A percentile compares a stretch with the other conserved stretches of the same genome.
phyloP scores from a whole-genome alignment of 2,888 invertebrate genomes.

The Andrena marginata region DNA sequence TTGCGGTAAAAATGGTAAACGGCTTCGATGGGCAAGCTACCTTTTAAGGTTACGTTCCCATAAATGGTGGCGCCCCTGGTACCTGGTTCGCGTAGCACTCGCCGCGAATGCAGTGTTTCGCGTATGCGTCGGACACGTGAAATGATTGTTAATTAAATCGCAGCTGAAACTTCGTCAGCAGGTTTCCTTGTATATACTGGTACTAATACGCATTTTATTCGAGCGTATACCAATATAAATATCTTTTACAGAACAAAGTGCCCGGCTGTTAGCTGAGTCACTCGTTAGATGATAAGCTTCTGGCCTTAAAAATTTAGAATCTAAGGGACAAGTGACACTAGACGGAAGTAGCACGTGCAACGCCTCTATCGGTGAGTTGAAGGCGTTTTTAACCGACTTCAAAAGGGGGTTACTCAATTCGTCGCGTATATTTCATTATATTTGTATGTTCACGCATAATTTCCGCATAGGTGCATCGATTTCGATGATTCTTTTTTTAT shows the following conservation, averaged over 20 bases:
- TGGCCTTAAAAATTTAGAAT: neutral
- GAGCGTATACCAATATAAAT: neutral
- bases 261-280: slow-evolving; percentile 6
- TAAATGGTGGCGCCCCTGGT: slow-evolving; percentile 69
- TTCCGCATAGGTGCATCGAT: too few relatives aligned
- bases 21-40: slow-evolving; percentile 73
- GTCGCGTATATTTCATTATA: too few relatives aligned
- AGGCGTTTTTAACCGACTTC: neutral
- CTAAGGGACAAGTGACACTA: neutral
- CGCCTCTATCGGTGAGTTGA: neutral
- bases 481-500: too few relatives aligned
- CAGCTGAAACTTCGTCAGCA: neutral
- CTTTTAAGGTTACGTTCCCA: slow-evolving; percentile 77
- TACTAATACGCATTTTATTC: neutral
- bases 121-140: neutral
- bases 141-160: neutral
- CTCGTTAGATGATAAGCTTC: neutral
- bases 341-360: too few relatives aligned
- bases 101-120: neutral
- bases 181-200: neutral
- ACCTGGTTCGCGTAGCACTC: slow-evolving; percentile 25
- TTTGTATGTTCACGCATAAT: too few relatives aligned
- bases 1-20: slow-evolving; percentile 57
- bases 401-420: too few relatives aligned
- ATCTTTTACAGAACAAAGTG: slow-evolving; percentile 4